Conservation (phyloP, 2,797 vertebrate species). For the Balearica regulorum region DNA sequence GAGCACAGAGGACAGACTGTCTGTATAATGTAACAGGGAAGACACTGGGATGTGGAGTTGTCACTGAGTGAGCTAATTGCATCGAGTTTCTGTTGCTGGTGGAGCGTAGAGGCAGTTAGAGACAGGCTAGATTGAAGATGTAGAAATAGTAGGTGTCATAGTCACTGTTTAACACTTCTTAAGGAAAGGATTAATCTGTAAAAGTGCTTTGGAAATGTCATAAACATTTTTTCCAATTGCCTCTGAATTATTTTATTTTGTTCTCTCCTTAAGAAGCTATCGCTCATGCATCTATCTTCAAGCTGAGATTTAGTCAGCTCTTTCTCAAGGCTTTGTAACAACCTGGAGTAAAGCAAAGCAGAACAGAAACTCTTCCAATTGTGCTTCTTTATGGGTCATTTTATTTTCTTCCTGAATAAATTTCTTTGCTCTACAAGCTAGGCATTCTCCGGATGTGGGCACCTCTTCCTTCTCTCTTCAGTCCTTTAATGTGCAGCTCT, state of each 20-base stretch:
- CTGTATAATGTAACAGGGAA: not conserved
- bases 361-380: not conserved
- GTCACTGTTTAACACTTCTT: not conserved
- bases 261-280: not conserved
- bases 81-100: not conserved
- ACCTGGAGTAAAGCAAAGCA: not conserved
- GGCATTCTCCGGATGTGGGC: not conserved
- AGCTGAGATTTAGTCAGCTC: not conserved
- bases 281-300: not conserved
- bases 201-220: not conserved
- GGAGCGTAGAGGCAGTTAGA: not conserved
- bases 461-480: not conserved
- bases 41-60: accelerated
- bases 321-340: not conserved
- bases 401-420: not conserved
- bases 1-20: not conserved
- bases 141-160: not conserved
- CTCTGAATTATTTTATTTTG: not conserved
- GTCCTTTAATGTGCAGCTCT: not conserved
- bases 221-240: not conserved
- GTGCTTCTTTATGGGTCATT: not conserved
- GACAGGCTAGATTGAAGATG: not conserved
- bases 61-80: not conserved
- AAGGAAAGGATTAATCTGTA: not conserved
- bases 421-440: not conserved